A percentile compares a stretch with the other conserved stretches of the same genome.
Conservation (phyloP, 2,888 invertebrate species). For the Coelinius sp. region DNA sequence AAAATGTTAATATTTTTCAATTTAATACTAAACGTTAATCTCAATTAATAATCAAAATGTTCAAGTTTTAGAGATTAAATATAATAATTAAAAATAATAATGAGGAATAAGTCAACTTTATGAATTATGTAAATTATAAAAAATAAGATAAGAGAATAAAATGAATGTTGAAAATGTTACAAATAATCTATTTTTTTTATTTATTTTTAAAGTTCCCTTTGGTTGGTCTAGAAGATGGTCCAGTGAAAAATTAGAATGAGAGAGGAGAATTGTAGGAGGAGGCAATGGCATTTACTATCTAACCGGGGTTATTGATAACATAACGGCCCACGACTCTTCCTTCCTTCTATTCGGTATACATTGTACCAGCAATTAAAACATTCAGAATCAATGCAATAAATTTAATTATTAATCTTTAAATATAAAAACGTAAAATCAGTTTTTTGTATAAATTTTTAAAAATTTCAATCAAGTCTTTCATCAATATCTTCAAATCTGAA, state of each 20-base stretch:
- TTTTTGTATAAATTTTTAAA: no score
- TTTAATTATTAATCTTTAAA: no score
- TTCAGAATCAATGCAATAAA: no score
- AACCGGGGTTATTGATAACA: conserved; percentile 55
- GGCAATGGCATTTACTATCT: conserved; percentile 56
- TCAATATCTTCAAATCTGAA: no score
- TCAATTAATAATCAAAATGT: conserved; percentile 41
- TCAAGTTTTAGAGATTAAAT: conserved; percentile 33
- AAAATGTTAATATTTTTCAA: conserved; percentile 22
- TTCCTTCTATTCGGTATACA: conserved; percentile 47
- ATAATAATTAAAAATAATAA: not conserved
- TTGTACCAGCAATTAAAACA: no score
- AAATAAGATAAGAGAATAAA: conserved; percentile 15
- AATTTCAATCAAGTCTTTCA: no score
- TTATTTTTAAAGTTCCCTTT: conserved; percentile 30
- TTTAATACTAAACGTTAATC: conserved; percentile 41
- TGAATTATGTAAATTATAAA: conserved; percentile 15
- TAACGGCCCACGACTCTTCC: conserved; percentile 60
- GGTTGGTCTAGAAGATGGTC: conserved; percentile 23
- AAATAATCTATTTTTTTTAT: not conserved
- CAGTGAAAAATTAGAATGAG: not conserved
- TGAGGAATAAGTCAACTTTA: conserved; percentile 1
- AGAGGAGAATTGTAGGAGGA: conserved; percentile 48
- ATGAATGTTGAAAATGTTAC: conserved; percentile 20
- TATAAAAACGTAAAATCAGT: no score